Conservation (phyloP, 2,797 vertebrate species). For the Peromyscus nudipes region DNA sequence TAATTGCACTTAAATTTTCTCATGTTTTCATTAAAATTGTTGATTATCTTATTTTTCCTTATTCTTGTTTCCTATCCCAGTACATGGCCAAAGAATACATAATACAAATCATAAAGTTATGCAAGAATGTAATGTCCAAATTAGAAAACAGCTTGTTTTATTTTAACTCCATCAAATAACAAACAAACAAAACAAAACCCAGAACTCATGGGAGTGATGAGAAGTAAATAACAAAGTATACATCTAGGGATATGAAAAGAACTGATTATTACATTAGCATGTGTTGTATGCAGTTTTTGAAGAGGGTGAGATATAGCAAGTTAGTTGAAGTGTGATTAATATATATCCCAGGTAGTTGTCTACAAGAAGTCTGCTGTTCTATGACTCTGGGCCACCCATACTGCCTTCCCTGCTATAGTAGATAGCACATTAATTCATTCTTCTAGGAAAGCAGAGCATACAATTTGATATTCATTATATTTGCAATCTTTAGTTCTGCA, state of each 20-base stretch:
- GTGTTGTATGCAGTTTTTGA: background rate
- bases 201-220: constrained; percentile 36
- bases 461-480: background rate
- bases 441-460: constrained; percentile 11
- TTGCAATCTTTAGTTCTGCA: constrained; percentile 3
- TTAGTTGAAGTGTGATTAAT: background rate
- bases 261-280: background rate
- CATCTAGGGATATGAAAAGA: background rate
- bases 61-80: background rate
- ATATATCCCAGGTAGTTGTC: background rate
- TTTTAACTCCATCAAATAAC: background rate
- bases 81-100: background rate
- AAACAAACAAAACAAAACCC: background rate
- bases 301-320: background rate
- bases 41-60: background rate
- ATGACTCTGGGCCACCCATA: background rate
- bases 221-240: constrained; percentile 29
- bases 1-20: background rate
- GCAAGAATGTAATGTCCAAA: background rate
- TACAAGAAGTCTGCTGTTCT: background rate
- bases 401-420: background rate
- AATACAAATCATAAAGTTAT: constrained; percentile 14
- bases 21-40: background rate
- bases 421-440: background rate
- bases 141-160: constrained; percentile 9